Evolutionary conservation across 2,888 invertebrate species (phyloP).

Genomic region (Cantharis flavilabris): DNA sequence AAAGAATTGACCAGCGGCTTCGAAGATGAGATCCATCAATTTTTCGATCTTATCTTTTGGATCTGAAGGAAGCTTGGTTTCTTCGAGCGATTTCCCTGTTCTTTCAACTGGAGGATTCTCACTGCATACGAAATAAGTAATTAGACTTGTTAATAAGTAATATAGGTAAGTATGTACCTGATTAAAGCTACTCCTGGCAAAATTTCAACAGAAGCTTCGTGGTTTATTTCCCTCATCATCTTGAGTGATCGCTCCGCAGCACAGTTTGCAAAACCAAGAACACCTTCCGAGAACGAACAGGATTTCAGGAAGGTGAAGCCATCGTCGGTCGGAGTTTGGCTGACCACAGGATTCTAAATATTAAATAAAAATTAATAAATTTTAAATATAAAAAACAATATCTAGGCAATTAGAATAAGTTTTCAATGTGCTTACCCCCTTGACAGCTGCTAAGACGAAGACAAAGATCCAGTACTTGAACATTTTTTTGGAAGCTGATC

Average conservation of each 20-base stretch:
- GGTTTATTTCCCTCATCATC: slow-evolving; percentile 60
- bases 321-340: background rate
- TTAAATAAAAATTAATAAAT: background rate
- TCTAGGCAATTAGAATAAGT: too few relatives aligned
- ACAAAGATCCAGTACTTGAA: background rate
- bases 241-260: slow-evolving; percentile 64
- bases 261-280: slow-evolving; percentile 50
- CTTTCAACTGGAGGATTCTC: slow-evolving; percentile 25
- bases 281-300: slow-evolving; percentile 8
- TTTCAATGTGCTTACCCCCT: background rate
- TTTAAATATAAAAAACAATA: background rate
- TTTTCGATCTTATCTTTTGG: slow-evolving; percentile 59
- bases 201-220: slow-evolving; percentile 62
- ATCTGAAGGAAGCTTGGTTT: slow-evolving; percentile 55
- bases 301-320: background rate
- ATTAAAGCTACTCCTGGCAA: slow-evolving; percentile 64
- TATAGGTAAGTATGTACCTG: slow-evolving; percentile 46
- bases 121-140: slow-evolving; percentile 12
- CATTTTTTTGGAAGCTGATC: background rate
- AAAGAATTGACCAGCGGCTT: slow-evolving; percentile 62
- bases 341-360: background rate
- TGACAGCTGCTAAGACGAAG: background rate
- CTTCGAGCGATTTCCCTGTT: slow-evolving; percentile 31
- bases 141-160: too few relatives aligned
- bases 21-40: slow-evolving; percentile 61